Evolutionary conservation across 1,140 invertebrate species (phyloP).

Genomic region (Bombus pyrosoma): DNA sequence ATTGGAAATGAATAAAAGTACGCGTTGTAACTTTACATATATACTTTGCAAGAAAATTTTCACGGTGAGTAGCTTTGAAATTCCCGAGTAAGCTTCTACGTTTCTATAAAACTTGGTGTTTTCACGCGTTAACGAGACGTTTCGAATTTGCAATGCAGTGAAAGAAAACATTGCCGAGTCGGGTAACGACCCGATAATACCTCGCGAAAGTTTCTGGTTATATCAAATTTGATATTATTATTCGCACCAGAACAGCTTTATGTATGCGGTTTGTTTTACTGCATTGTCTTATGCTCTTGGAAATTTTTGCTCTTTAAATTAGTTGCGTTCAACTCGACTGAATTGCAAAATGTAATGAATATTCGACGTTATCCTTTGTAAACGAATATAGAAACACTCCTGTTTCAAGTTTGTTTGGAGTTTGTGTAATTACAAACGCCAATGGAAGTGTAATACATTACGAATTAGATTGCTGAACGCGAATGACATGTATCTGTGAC

Average conservation of each 20-base stretch:
- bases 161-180: no score
- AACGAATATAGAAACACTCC: background rate
- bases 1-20: background rate
- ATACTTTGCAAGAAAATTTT: background rate
- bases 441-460: background rate
- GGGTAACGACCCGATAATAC: no score
- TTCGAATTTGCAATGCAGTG: slow-evolving; percentile 57
- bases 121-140: slow-evolving; percentile 50
- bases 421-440: background rate
- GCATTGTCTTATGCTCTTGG: background rate
- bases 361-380: background rate
- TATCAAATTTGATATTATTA: no score
- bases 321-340: background rate
- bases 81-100: slow-evolving; percentile 43
- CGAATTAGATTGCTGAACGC: background rate
- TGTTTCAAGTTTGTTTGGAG: background rate
- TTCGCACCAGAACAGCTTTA: no score
- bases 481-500: background rate
- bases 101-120: slow-evolving; percentile 34
- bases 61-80: slow-evolving; percentile 36
- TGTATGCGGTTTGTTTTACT: background rate
- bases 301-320: background rate
- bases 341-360: background rate
- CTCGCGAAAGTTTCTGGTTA: no score
- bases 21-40: background rate